Percentiles rank a stretch among this genome's conserved stretches.
phyloP scores from a whole-genome alignment of 2,888 invertebrate genomes.

The Ennomos erosarius region DNA sequence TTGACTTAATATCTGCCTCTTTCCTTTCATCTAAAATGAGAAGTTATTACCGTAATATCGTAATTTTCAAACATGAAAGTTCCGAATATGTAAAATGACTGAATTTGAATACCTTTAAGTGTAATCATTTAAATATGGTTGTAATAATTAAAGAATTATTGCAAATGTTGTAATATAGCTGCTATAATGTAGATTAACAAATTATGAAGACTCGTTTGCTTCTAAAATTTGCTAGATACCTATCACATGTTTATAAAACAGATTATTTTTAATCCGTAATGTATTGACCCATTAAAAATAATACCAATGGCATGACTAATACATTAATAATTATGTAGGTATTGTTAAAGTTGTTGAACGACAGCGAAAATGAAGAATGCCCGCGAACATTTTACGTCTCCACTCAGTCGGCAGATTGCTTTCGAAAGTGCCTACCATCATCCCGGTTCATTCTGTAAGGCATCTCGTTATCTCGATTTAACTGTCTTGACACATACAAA shows the following conservation, averaged over 20 bases:
- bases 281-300: no score
- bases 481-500: constrained; percentile 79
- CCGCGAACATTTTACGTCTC: constrained; percentile 47
- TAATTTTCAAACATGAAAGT: constrained; percentile 41
- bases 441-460: constrained; percentile 62
- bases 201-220: background rate
- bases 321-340: background rate
- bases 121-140: constrained; percentile 22
- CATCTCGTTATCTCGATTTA: constrained; percentile 78
- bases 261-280: no score
- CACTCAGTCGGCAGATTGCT: constrained; percentile 67
- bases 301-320: background rate
- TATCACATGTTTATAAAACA: no score
- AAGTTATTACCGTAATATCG: constrained; percentile 40
- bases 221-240: no score
- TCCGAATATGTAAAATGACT: constrained; percentile 32
- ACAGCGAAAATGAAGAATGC: constrained; percentile 18
- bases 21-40: constrained; percentile 40
- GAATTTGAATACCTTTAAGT: constrained; percentile 20
- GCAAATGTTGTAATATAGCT: constrained; percentile 11
- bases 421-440: constrained; percentile 60
- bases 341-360: constrained; percentile 11
- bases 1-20: constrained; percentile 38
- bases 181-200: constrained; percentile 2
- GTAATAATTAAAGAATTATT: constrained; percentile 25